These are phyloP conservation scores for Ciconia boyciana DNA, from an alignment of 2,113 vertebrate genomes.

Conservation along the genomic window DNA sequence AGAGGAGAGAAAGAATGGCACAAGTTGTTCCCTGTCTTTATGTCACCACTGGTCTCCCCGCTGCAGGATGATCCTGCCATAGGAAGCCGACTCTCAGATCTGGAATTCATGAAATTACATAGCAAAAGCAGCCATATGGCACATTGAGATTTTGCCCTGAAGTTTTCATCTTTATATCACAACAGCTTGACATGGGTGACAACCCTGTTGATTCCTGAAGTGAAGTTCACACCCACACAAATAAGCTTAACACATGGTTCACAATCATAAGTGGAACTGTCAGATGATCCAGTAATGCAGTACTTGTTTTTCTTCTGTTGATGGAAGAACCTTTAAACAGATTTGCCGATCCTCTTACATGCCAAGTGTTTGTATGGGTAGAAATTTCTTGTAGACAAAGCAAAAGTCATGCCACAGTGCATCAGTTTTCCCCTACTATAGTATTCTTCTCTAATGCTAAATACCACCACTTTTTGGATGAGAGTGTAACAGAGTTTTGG, in stretches of 20 bases:
- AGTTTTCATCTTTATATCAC: conserved; percentile 20
- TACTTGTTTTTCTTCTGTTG: not conserved
- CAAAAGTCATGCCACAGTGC: not conserved
- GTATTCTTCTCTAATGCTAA: not conserved
- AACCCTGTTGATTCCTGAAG: conserved; percentile 2
- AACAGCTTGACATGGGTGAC: conserved; percentile 5
- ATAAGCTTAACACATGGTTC: not conserved
- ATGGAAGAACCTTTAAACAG: not conserved
- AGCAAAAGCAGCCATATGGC: conserved; percentile 21
- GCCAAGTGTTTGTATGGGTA: not conserved
- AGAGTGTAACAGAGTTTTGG: not conserved
- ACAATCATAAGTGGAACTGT: not conserved
- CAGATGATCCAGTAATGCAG: not conserved
- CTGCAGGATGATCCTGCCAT: not conserved
- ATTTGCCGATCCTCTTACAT: not conserved
- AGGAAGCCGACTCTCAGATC: not conserved
- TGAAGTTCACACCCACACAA: not conserved
- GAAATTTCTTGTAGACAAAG: not conserved
- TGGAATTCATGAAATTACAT: not conserved
- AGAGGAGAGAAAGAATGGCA: not conserved
- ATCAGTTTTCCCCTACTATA: not conserved
- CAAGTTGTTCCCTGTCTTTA: not conserved
- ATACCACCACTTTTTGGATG: not conserved
- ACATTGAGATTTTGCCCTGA: not conserved
- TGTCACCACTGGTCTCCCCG: not conserved